Base-by-base conservation (phyloP, 2,888 invertebrate species). In the Lathronympha strigana region DNA sequence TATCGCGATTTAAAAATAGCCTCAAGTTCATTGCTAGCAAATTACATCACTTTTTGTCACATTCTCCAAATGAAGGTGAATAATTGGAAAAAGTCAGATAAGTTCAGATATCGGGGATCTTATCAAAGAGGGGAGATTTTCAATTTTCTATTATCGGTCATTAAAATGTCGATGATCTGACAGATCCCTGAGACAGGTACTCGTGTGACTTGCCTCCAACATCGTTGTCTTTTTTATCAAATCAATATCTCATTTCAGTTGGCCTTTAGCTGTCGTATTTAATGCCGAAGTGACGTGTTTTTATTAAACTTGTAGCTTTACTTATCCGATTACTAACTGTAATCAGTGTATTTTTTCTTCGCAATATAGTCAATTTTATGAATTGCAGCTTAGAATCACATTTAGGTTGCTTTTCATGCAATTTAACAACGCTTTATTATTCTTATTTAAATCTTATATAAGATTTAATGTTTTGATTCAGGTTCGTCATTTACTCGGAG, bases 401-500 rank as follows among this genome's bases (percentile, higher is more conserved):
- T 28, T 28, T 28, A 28, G 5, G 28, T 28, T 28, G 28, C 28
- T 28, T 28, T 28, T 1, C 4, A 8, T 28, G 28, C 8, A 4
- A 28, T 28, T n/a, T n/a, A n/a, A n/a, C n/a, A n/a, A n/a, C n/a
- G n/a, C n/a, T n/a, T n/a, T n/a, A n/a, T n/a, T n/a, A n/a, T n/a
- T n/a, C 28, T 3, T 28, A 28, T 28, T 63, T 58, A 49, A 54
- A 40, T 9, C 17, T n/a, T n/a, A n/a, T n/a, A n/a, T n/a, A n/a
- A n/a, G n/a, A n/a, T n/a, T n/a, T n/a, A n/a, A 49, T 31, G 4
- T 21, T 23, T 40, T 43, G 40, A 11, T 64, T 54, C 58, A 83
- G 90, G 88, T 93, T 6, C 88, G 89, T 67, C 90, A 92, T 71
- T 84, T 92, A 19, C 84, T 93, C 47, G 95, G 95, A 2, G 95